These are phyloP conservation scores for Malurus leucopterus DNA, from an alignment of 2,797 vertebrate genomes.

Conservation along the genomic window DNA sequence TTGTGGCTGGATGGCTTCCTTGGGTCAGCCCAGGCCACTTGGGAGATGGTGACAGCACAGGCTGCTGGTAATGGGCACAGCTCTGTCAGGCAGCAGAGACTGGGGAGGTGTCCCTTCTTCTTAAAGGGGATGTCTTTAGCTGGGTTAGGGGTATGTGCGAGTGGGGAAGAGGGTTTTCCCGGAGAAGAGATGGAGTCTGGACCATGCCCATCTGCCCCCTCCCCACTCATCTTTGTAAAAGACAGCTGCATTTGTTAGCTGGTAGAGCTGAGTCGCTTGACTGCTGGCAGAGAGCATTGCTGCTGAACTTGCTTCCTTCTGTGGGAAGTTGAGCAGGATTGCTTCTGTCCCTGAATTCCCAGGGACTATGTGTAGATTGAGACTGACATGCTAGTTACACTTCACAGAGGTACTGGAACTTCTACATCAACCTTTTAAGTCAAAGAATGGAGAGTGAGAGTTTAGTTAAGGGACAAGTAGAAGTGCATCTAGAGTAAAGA, in stretches of 20 bases:
- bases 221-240: neutral
- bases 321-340: neutral
- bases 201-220: neutral
- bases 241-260: neutral
- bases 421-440: neutral
- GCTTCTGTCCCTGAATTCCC: neutral
- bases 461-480: neutral
- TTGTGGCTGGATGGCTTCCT: neutral
- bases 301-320: neutral
- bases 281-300: neutral
- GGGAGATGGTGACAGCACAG: neutral
- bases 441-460: neutral
- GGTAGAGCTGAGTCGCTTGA: neutral
- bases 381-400: neutral
- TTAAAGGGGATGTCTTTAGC: neutral
- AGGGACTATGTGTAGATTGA: neutral
- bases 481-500: neutral
- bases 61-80: neutral
- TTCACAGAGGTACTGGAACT: neutral
- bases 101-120: neutral
- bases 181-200: neutral
- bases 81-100: neutral
- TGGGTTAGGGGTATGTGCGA: neutral
- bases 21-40: neutral
- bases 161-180: neutral